phyloP scores from a whole-genome alignment of 2,113 vertebrate species.

The Mastomys coucha region DNA sequence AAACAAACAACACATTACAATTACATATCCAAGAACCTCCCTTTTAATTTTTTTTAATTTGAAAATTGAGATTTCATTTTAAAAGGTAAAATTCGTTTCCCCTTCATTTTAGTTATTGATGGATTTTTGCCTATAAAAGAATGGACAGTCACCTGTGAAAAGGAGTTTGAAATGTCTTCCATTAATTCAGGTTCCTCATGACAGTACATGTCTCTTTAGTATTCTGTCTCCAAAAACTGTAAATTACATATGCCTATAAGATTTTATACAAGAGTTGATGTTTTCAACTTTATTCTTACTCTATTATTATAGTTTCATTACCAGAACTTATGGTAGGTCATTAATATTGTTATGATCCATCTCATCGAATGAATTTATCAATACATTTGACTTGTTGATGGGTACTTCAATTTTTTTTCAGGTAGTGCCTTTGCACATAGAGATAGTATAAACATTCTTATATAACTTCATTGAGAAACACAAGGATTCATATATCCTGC shows the following conservation, averaged over 20 bases:
- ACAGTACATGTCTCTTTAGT: not conserved
- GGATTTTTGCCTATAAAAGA: not conserved
- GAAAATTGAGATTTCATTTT: not conserved
- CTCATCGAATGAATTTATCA: not conserved
- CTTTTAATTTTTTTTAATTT: not conserved
- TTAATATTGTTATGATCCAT: not conserved
- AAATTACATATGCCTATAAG: not conserved
- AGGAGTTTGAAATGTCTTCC: not conserved
- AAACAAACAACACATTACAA: not conserved
- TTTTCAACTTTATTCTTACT: not conserved
- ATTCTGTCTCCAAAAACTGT: not conserved
- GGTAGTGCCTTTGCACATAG: not conserved
- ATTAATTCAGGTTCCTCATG: too few species aligned
- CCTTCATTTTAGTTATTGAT: not conserved
- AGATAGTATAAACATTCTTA: not conserved
- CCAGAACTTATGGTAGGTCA: not conserved
- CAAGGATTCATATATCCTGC: not conserved
- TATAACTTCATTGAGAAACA: too few species aligned
- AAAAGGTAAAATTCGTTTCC: not conserved
- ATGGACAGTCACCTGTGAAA: not conserved
- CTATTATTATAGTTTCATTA: not conserved
- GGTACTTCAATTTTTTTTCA: not conserved
- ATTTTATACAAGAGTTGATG: not conserved
- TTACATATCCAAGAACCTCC: not conserved
- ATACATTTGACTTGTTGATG: too few species aligned